Evolutionary conservation across 2,797 vertebrate genomes (phyloP).

Genomic region (Syngnathus rostellatus): DNA sequence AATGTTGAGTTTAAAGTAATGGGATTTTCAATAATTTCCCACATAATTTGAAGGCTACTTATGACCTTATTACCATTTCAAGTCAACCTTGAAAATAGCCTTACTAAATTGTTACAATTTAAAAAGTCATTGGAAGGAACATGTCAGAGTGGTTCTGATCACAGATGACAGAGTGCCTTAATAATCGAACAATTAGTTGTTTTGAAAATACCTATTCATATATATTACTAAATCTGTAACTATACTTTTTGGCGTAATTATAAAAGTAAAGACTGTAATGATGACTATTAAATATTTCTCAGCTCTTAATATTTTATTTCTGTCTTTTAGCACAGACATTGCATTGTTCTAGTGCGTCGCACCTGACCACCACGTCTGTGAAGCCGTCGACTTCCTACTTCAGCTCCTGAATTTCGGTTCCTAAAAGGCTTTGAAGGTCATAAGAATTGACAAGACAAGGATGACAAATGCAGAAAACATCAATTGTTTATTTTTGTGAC

Average conservation of each 20-base stretch:
- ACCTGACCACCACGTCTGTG: conserved; percentile 52
- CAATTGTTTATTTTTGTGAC: neutral
- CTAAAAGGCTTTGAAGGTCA: neutral
- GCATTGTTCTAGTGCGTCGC: conserved; percentile 60
- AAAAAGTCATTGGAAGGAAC: no score
- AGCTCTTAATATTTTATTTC: neutral
- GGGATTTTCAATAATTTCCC: neutral
- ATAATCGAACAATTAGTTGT: neutral
- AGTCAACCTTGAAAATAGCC: no score
- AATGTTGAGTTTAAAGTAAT: neutral
- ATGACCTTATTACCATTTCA: no score
- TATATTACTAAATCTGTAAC: no score
- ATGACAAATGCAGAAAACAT: neutral
- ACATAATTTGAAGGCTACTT: no score
- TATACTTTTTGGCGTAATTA: neutral
- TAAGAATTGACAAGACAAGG: neutral
- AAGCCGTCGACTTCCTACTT: conserved; percentile 59
- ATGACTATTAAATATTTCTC: neutral
- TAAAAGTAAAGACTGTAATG: neutral
- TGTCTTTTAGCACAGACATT: conserved; percentile 52
- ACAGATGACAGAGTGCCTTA: no score
- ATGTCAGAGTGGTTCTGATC: no score
- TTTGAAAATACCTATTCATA: neutral
- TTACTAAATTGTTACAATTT: no score
- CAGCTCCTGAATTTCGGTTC: conserved; percentile 46